Base-by-base conservation (phyloP, 2,797 vertebrate species). In the Acomys russatus region DNA sequence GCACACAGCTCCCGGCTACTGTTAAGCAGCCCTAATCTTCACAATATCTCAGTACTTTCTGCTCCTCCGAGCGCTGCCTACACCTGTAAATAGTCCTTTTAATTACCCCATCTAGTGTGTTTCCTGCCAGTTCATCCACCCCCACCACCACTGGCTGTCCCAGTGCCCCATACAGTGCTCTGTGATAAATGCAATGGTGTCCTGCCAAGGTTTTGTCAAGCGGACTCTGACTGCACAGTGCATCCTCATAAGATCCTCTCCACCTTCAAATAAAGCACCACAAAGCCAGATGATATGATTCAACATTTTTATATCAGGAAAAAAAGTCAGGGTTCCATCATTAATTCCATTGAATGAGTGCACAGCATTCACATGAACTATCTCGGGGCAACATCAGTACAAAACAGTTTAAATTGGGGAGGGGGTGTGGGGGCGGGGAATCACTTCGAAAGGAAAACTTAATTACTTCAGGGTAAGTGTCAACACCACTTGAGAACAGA, bases 241-340 rank as follows among this genome's bases (percentile, higher is more conserved):
- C 7, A 61, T 63, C 85, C 73, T 83, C 87, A 1, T 0, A 35
- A 63, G 59, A 1, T 0, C 89, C 73, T 30, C 78, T 78, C 20
- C 1, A 78, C 15, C 88, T 85, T 68, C 54, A 85, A 87, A 89
- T 66, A 96, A 95, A 88, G 85, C 9, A 38, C 35, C 94, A 94
- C 35, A 44, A 51, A 93, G 33, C 54, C 77, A 54, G 63, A 92
- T 38, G 6, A 88, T n/a, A 56, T 6, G n/a, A 78, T 86, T 97
- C 96, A 96, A 90, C 22, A 23, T 92, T 98, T 44, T 98, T 98
- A 98, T 98, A 98, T 96, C 97, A 95, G 93, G 97, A 98, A 98
- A 97, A 98, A 98, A 97, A 56, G 92, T 97, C 97, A 59, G 87
- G 94, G 95, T 96, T 90, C 96, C 92, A 95, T 97, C 91, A 96